A percentile compares a stretch with the other conserved stretches of the same genome.
These are phyloP conservation scores for Gonocerus acuteangulatus DNA, from an alignment of 2,888 invertebrate genomes.

Conservation along the genomic window DNA sequence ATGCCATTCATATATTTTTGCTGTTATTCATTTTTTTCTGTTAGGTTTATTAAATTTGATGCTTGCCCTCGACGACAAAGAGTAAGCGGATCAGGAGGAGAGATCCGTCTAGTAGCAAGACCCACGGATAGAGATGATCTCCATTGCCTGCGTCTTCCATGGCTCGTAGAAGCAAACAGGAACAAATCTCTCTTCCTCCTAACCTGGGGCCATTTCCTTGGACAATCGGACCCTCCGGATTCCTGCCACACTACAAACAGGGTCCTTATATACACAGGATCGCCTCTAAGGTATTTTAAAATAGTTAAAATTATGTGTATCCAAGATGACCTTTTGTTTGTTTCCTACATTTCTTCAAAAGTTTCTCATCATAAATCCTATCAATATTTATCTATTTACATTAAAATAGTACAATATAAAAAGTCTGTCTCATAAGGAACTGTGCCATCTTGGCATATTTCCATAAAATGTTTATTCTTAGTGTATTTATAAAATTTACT, in stretches of 20 bases:
- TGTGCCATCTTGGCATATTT: no score
- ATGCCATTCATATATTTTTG: no score
- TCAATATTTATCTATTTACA: no score
- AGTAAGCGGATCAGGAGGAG: slow-evolving; percentile 54
- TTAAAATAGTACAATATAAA: no score
- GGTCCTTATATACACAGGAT: slow-evolving; percentile 70
- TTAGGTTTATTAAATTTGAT: slow-evolving; percentile 20
- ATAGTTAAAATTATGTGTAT: no score
- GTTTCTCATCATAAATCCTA: no score
- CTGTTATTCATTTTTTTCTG: no score
- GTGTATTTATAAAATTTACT: no score
- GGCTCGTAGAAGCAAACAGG: slow-evolving; percentile 69
- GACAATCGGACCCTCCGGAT: slow-evolving; percentile 52
- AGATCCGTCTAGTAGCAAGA: slow-evolving; percentile 57
- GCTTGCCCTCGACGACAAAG: slow-evolving; percentile 60
- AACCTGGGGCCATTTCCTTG: slow-evolving; percentile 70
- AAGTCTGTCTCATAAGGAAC: no score
- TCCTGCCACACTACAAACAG: slow-evolving; percentile 68
- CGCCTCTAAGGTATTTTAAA: slow-evolving; percentile 50
- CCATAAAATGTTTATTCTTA: no score
- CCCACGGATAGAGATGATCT: slow-evolving; percentile 54
- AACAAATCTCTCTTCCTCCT: slow-evolving; percentile 73
- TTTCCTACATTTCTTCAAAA: no score
- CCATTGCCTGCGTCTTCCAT: slow-evolving; percentile 60
- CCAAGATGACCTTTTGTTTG: no score